phyloP scores from a whole-genome alignment of 2,797 vertebrate species.

The Furcifer pardalis region DNA sequence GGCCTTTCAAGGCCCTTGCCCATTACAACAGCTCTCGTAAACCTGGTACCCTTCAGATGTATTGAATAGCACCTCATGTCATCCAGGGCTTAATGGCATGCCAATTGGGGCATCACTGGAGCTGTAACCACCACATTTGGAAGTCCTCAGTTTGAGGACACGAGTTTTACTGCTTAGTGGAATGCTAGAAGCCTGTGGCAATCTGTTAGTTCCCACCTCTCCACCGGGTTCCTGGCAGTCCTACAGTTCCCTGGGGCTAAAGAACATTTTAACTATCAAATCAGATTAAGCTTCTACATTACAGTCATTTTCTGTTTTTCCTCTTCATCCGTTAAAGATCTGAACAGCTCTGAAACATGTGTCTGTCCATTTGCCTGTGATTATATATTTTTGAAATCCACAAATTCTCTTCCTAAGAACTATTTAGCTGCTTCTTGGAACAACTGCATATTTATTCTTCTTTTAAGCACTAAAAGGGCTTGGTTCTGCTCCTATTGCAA shows the following conservation, averaged over 20 bases:
- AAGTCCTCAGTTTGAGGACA: neutral
- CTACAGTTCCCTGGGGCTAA: neutral
- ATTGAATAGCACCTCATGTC: neutral
- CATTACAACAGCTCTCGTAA: neutral
- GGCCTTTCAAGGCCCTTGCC: too few relatives aligned
- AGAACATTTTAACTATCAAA: constrained; percentile 1
- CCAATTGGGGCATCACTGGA: neutral
- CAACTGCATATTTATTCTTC: rapidly evolving
- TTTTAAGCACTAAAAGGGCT: constrained; percentile 4
- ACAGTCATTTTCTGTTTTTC: neutral
- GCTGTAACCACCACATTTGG: neutral
- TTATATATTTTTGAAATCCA: neutral
- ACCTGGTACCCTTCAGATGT: neutral
- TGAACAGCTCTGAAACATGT: neutral
- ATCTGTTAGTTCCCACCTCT: neutral
- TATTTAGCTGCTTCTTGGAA: neutral
- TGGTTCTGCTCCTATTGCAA: neutral
- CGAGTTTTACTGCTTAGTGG: too few relatives aligned
- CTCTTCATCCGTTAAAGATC: neutral
- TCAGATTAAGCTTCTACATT: neutral
- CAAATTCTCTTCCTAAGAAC: neutral
- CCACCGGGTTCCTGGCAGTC: neutral
- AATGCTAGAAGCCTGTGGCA: neutral
- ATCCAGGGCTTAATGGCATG: neutral
- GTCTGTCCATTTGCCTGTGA: neutral